Conservation (phyloP, 2,888 invertebrate genomes). For the Cryptocephalus moraei region DNA sequence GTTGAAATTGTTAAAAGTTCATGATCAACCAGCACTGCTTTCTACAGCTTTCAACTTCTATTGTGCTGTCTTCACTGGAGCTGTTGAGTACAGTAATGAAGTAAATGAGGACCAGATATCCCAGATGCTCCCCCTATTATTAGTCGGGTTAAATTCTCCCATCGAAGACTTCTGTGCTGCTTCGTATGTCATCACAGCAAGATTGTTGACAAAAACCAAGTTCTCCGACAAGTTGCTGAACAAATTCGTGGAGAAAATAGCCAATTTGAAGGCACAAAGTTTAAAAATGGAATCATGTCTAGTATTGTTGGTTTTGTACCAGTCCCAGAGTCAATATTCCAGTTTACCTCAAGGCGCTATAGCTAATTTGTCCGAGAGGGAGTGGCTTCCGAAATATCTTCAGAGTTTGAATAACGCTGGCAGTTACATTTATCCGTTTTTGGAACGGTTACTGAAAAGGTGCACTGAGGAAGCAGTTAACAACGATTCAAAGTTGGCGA, state of each 20-base stretch:
- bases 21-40: slow-evolving; percentile 49
- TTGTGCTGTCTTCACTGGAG: slow-evolving; percentile 63
- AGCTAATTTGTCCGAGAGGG: slow-evolving; percentile 38
- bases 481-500: slow-evolving; percentile 40
- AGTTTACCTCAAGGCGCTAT: slow-evolving; percentile 45
- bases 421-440: slow-evolving; percentile 47
- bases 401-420: slow-evolving; percentile 45
- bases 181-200: slow-evolving; percentile 62
- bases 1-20: slow-evolving; percentile 46
- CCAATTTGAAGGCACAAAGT: slow-evolving; percentile 39
- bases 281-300: slow-evolving; percentile 54
- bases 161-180: slow-evolving; percentile 63
- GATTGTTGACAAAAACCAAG: slow-evolving; percentile 53
- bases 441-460: slow-evolving; percentile 45
- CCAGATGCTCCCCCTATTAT: slow-evolving; percentile 59
- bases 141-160: slow-evolving; percentile 58
- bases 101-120: slow-evolving; percentile 52
- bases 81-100: slow-evolving; percentile 46
- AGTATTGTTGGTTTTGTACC: slow-evolving; percentile 59
- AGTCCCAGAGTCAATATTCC: slow-evolving; percentile 44
- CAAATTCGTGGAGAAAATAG: slow-evolving; percentile 49
- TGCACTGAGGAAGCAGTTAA: slow-evolving; percentile 43
- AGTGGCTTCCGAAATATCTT: slow-evolving; percentile 42
- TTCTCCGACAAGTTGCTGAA: slow-evolving; percentile 48
- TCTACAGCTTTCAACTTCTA: slow-evolving; percentile 73